Base-by-base conservation (phyloP, 2,888 invertebrate species). In the Lithophane semibrunnea region DNA sequence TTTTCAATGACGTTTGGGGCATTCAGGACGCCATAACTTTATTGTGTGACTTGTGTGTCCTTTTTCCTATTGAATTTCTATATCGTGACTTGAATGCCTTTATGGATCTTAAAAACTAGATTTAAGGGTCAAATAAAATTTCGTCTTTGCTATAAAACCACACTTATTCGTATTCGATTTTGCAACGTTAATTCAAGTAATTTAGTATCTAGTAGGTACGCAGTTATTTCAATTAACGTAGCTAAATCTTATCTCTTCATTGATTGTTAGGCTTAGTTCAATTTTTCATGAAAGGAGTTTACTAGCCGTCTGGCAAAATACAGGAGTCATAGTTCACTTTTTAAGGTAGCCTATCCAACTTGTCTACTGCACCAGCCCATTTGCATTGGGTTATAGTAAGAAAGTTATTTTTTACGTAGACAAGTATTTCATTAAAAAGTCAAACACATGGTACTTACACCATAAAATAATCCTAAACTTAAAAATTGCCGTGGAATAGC, bases 1-100 rank as follows among this genome's bases (percentile, higher is more conserved):
- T 85, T 67, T 70, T 68, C 70, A 86, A 87, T 85, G 79, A 82
- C 79, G 63, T 84, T 79, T 42, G 66, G 73, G 75, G 66, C 84
- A 76, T 73, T 49, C 5, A 85, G 76, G 49, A 73, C 80, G 80
- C 24, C 13, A 47, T 61, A 42, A 80, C 73, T 80, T 84, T 84
- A n/a, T 13, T 29, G 44, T 68, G 54, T 81, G 80, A 84, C 24
- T 58, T 16, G 16, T 29, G 8, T 58, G 58, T 49, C 80, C 54
- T 79, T 77, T 56, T 79, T 29, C 49, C 4, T 60, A 24, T 52
- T 76, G 13, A 5, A 29, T 80, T 65, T 18, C 8, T 49, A 74
- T 49, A 13, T 18, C 29, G n/a, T 10, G 16, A 37, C 37, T 37
- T 56, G 4, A 37, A 49, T 24, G 16, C 37, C n/a, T 10, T 24